Evolutionary conservation across 2,888 invertebrate genomes (phyloP).

Genomic region (Drosophila affinis): DNA sequence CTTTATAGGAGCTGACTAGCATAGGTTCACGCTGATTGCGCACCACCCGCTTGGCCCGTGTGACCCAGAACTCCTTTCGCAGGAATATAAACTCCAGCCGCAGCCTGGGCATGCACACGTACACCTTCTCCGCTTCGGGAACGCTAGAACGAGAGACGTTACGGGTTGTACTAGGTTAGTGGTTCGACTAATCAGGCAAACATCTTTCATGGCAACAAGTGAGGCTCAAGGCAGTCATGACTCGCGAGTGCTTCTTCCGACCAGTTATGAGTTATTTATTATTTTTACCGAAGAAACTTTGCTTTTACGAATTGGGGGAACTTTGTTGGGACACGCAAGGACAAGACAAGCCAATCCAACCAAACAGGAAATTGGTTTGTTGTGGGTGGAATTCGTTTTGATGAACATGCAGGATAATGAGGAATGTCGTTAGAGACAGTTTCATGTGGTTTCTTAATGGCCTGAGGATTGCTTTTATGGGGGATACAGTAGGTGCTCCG

Average conservation of each 20-base stretch:
- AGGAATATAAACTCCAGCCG: slow-evolving; percentile 90
- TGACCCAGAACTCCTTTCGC: slow-evolving; percentile 87
- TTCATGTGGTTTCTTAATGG: slow-evolving; percentile 69
- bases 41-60: slow-evolving; percentile 88
- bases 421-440: slow-evolving; percentile 66
- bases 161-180: slow-evolving; percentile 42
- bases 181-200: slow-evolving; percentile 23
- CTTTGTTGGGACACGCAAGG: slow-evolving; percentile 62
- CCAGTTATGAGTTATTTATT: slow-evolving; percentile 72
- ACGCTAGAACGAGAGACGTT: slow-evolving; percentile 83
- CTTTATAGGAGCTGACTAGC: slow-evolving; percentile 89
- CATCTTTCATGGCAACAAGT: slow-evolving; percentile 31
- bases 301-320: slow-evolving; percentile 48
- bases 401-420: slow-evolving; percentile 65
- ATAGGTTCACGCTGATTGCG: slow-evolving; percentile 87
- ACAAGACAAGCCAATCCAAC: slow-evolving; percentile 8
- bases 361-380: slow-evolving; percentile 13
- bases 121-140: slow-evolving; percentile 82
- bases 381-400: slow-evolving; percentile 50
- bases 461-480: slow-evolving; percentile 29
- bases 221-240: slow-evolving; percentile 16
- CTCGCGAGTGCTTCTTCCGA: slow-evolving; percentile 20
- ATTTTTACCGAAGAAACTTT: slow-evolving; percentile 52
- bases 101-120: slow-evolving; percentile 87
- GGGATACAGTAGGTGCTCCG: background rate